Conservation (phyloP, 2,797 vertebrate species). For the Catharus ustulatus region DNA sequence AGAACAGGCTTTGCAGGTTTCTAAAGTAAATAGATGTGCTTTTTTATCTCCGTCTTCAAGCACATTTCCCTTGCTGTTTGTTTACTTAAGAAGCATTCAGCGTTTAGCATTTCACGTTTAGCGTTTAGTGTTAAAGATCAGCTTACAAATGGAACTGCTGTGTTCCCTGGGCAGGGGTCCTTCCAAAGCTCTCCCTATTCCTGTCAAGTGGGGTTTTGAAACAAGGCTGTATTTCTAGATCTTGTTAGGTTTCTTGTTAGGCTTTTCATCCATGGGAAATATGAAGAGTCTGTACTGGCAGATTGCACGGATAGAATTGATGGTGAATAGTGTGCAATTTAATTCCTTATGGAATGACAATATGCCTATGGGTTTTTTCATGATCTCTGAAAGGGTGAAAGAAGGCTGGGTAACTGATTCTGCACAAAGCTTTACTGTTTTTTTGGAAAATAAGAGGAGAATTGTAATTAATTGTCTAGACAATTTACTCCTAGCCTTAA, state of each 20-base stretch:
- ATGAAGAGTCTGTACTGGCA: background rate
- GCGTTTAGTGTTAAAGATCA: background rate
- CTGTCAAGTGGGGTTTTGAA: background rate
- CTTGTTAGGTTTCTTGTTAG: background rate
- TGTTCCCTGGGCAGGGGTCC: background rate
- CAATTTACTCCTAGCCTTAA: constrained; percentile 1
- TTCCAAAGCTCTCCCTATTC: background rate
- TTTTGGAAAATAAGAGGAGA: background rate
- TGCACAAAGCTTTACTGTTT: background rate
- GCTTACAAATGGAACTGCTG: background rate
- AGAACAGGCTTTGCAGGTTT: background rate
- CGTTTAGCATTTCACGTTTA: background rate
- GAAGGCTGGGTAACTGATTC: background rate
- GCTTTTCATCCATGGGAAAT: background rate
- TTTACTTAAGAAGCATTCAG: background rate
- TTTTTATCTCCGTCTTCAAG: background rate
- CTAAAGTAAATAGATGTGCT: background rate
- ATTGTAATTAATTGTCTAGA: background rate
- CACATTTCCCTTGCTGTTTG: background rate
- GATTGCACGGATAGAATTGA: background rate
- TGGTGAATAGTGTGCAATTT: background rate
- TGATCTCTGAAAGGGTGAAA: background rate
- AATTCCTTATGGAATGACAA: background rate
- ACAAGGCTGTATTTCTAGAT: background rate
- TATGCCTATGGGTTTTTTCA: background rate